phyloP scores from a whole-genome alignment of 2,888 invertebrate species.

The Philereme vetulata region DNA sequence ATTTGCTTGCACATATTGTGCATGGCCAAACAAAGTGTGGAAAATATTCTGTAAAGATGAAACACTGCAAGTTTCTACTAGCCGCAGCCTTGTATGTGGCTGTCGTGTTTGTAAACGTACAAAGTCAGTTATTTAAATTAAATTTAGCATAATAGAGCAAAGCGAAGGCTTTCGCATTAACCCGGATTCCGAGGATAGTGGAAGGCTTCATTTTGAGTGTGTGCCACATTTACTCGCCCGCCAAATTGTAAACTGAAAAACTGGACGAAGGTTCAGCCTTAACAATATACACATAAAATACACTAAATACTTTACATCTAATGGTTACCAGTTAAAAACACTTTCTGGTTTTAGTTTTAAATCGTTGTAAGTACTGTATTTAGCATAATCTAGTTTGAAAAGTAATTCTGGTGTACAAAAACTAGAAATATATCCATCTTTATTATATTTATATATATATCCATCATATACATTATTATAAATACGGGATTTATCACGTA shows the following conservation, averaged over 20 bases:
- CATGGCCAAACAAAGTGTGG: neutral
- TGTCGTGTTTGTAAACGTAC: slow-evolving; percentile 46
- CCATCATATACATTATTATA: too few species aligned
- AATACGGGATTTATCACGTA: too few species aligned
- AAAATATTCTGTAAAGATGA: slow-evolving; percentile 1
- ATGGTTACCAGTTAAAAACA: too few species aligned
- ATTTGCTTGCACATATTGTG: neutral
- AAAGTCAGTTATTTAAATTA: slow-evolving; percentile 65
- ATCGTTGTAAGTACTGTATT: too few species aligned
- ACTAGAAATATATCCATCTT: too few species aligned
- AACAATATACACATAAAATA: too few species aligned
- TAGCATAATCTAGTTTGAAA: too few species aligned
- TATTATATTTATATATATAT: too few species aligned
- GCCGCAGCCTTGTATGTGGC: slow-evolving; percentile 22
- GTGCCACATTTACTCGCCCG: slow-evolving; percentile 14
- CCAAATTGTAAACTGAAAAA: neutral
- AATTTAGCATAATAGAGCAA: slow-evolving; percentile 66
- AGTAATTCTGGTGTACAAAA: too few species aligned
- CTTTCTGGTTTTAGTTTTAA: too few species aligned
- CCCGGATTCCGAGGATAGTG: slow-evolving; percentile 45
- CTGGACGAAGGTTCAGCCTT: too few species aligned
- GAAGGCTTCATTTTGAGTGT: slow-evolving; percentile 33
- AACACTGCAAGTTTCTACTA: slow-evolving; percentile 6
- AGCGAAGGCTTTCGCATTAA: slow-evolving; percentile 61
- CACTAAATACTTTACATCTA: too few species aligned